These are phyloP conservation scores for Saccopteryx bilineata DNA, from an alignment of 2,113 vertebrate genomes.

Conservation along the genomic window DNA sequence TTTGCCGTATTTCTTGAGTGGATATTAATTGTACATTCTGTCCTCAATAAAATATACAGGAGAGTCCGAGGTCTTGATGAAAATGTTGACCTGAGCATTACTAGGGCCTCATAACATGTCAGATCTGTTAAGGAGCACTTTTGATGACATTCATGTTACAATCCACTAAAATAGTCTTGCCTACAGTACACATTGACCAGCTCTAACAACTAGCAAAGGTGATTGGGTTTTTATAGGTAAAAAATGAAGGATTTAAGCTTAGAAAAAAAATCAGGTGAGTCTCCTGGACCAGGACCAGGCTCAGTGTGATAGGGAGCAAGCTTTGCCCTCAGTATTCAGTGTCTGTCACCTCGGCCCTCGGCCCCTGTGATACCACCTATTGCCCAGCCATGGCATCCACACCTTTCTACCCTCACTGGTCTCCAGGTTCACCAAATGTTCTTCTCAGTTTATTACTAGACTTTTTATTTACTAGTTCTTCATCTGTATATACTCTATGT, in stretches of 20 bases:
- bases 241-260: background rate
- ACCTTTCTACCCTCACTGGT: background rate
- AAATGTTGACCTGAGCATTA: background rate
- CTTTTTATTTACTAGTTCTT: background rate
- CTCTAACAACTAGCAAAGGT: background rate
- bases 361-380: background rate
- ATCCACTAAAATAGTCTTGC: background rate
- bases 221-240: background rate
- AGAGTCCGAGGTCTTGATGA: background rate
- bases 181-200: background rate
- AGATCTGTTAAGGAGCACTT: background rate
- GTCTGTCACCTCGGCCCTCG: background rate
- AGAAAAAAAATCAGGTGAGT: background rate
- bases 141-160: background rate
- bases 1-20: background rate
- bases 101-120: background rate
- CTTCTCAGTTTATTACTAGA: background rate
- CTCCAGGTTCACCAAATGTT: background rate
- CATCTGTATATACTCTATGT: background rate
- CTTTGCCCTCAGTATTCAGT: background rate
- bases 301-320: background rate
- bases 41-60: background rate
- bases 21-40: background rate
- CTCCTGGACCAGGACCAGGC: background rate
- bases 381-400: accelerated